These are phyloP conservation scores for Alouatta palliata DNA, from an alignment of 2,113 vertebrate genomes.

Conservation along the genomic window DNA sequence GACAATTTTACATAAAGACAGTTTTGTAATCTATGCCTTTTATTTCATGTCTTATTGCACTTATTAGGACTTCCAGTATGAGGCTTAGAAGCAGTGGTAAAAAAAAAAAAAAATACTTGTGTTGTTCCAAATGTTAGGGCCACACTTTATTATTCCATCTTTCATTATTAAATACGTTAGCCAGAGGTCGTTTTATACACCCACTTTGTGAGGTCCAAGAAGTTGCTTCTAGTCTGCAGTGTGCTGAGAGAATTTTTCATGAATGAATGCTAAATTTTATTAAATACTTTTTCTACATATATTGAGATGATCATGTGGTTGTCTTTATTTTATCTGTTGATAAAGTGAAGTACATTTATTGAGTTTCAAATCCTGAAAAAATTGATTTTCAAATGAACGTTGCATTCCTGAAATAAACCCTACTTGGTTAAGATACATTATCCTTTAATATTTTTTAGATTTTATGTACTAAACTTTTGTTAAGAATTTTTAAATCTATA, in stretches of 20 bases:
- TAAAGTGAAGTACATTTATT: not conserved
- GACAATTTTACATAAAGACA: not conserved
- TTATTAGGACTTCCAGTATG: not conserved
- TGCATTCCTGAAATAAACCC: not conserved
- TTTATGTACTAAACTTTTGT: not conserved
- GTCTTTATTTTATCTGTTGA: not conserved
- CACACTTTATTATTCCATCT: not conserved
- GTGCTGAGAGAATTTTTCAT: not conserved
- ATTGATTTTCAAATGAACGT: not conserved
- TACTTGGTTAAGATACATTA: not conserved
- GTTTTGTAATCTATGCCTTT: not conserved
- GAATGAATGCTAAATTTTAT: not conserved
- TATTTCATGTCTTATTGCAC: not conserved
- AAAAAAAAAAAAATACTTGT: not conserved
- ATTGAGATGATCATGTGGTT: not conserved
- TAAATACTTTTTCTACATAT: not conserved
- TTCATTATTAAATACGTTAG: not conserved
- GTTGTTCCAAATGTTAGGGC: not conserved
- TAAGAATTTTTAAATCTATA: not conserved
- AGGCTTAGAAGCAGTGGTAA: not conserved
- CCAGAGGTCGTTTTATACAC: not conserved
- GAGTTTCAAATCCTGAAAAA: not conserved
- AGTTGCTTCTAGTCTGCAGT: not conserved
- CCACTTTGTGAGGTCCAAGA: not conserved
- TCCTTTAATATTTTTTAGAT: not conserved